Evolutionary conservation across 1,140 invertebrate genomes (phyloP).

Genomic region (Calephelis nemesis): DNA sequence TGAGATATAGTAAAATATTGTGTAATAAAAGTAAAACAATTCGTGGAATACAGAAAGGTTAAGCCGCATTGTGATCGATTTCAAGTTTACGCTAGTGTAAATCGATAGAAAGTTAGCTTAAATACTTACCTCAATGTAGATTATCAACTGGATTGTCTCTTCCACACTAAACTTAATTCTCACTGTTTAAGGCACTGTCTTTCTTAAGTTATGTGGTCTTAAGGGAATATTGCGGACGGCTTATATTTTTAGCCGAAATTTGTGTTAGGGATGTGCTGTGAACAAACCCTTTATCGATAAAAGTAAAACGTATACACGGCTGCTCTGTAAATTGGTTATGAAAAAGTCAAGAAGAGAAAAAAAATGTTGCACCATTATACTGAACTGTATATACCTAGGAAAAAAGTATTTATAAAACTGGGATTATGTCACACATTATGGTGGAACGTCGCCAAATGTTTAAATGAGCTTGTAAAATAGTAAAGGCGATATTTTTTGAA

Average conservation of each 20-base stretch:
- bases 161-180: constrained; percentile 25
- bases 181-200: constrained; percentile 33
- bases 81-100: constrained; percentile 28
- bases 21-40: constrained; percentile 5
- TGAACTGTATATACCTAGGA: no score
- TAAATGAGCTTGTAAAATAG: no score
- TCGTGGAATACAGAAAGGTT: constrained; percentile 23
- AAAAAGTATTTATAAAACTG: no score
- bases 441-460: no score
- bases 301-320: background rate
- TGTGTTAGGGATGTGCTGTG: constrained; percentile 11
- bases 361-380: background rate
- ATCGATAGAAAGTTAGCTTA: constrained; percentile 5
- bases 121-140: constrained; percentile 25
- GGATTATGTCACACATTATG: background rate
- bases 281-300: constrained; percentile 1
- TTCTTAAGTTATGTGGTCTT: constrained; percentile 26
- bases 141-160: constrained; percentile 11
- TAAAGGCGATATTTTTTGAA: no score
- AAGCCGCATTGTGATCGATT: constrained; percentile 33
- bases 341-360: background rate
- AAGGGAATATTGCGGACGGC: constrained; percentile 30
- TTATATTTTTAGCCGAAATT: constrained; percentile 22
- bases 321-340: background rate
- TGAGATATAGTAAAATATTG: background rate